A percentile compares a stretch with the other conserved stretches of the same genome.
Evolutionary conservation across 2,113 vertebrate genomes (phyloP).

Genomic region (Mormyrus iriodes): DNA sequence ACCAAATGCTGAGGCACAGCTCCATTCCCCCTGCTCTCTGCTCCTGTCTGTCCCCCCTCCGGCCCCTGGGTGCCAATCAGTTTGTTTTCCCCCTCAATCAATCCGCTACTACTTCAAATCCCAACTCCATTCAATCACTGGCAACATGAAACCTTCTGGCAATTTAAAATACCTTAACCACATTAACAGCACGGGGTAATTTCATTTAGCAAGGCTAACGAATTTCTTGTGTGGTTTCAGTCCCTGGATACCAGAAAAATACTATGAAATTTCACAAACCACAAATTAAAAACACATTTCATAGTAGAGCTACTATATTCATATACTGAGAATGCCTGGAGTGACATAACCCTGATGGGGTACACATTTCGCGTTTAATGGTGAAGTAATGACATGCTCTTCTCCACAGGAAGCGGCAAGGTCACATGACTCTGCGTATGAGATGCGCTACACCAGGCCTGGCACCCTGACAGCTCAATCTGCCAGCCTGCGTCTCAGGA

Average conservation of each 20-base stretch:
- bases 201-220: background rate
- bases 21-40: background rate
- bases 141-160: background rate
- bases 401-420: background rate
- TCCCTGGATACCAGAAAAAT: conserved; percentile 1
- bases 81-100: background rate
- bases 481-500: conserved; percentile 1
- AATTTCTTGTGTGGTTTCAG: background rate
- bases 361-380: background rate
- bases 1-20: background rate
- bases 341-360: background rate
- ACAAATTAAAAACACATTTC: conserved; percentile 12
- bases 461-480: background rate
- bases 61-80: background rate
- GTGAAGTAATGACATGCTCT: background rate
- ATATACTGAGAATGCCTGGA: background rate
- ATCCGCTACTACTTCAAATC: background rate
- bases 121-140: background rate
- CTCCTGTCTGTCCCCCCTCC: background rate
- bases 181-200: background rate
- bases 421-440: background rate
- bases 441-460: background rate
- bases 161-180: background rate
- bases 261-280: background rate
- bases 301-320: background rate